Evolutionary conservation across 2,113 vertebrate genomes (phyloP).

Genomic region (Chloropsis cyanopogon): DNA sequence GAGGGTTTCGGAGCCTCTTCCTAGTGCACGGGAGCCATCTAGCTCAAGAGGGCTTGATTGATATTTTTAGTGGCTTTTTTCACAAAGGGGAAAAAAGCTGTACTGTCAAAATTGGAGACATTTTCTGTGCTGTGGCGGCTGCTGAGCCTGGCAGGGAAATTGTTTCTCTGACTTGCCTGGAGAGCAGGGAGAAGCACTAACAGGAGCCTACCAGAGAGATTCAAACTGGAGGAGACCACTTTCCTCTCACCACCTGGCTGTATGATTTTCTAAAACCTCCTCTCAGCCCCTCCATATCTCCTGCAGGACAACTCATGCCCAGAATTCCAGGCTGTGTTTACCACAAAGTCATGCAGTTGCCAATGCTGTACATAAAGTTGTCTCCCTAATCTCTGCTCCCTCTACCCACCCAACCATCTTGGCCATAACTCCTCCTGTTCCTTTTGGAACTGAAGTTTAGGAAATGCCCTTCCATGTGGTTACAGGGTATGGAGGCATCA

Average conservation of each 20-base stretch:
- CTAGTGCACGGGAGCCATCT: not conserved
- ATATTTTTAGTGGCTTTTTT: conserved; percentile 16
- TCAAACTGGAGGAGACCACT: not conserved
- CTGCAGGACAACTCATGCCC: not conserved
- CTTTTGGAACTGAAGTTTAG: not conserved
- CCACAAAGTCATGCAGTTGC: not conserved
- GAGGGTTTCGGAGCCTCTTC: not conserved
- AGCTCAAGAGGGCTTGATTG: not conserved
- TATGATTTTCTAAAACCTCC: not conserved
- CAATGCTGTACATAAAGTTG: not conserved
- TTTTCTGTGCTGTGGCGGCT: not conserved
- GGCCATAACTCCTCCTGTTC: not conserved
- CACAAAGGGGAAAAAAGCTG: not conserved
- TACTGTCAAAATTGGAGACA: not conserved
- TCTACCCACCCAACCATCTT: not conserved
- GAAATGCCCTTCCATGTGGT: not conserved
- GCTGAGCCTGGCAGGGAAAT: not conserved
- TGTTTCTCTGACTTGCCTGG: not conserved
- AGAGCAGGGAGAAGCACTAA: not conserved
- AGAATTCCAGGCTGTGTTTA: not conserved
- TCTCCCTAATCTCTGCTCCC: not conserved
- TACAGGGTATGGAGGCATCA: not conserved
- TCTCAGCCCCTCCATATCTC: not conserved
- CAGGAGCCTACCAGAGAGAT: not conserved
- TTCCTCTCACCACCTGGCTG: not conserved